Percentiles rank a stretch among this genome's conserved stretches.
These are phyloP conservation scores for Euplagia quadripunctaria DNA, from an alignment of 2,888 invertebrate genomes.

Conservation along the genomic window DNA sequence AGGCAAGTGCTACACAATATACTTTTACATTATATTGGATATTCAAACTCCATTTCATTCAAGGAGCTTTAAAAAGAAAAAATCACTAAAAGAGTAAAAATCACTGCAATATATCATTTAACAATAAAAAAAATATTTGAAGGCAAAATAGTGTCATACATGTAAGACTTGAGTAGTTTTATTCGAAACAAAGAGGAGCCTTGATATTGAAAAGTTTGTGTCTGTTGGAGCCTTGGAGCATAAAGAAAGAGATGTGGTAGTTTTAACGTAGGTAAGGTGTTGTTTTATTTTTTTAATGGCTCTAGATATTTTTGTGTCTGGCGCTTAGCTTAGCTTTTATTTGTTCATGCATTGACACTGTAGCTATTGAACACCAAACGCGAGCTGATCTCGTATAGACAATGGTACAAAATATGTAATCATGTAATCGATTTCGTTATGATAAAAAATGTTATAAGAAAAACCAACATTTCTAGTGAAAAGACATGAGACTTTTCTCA, in stretches of 20 bases:
- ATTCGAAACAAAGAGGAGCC: background rate
- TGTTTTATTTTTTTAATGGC: background rate
- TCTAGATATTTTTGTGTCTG: too few species aligned
- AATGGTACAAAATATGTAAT: too few species aligned
- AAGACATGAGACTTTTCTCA: too few species aligned
- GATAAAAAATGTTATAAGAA: too few species aligned
- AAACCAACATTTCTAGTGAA: too few species aligned
- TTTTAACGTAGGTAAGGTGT: too few species aligned
- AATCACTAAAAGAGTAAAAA: background rate
- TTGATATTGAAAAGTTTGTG: background rate
- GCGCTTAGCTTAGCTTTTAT: too few species aligned
- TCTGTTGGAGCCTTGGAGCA: background rate
- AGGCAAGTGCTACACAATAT: slow-evolving; percentile 45
- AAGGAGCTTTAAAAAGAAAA: slow-evolving; percentile 3
- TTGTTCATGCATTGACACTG: too few species aligned
- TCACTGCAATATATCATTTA: background rate
- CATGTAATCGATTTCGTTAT: too few species aligned
- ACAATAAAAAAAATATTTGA: background rate
- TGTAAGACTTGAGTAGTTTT: background rate
- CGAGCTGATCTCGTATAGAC: too few species aligned
- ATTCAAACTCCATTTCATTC: slow-evolving; percentile 10
- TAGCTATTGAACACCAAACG: too few species aligned
- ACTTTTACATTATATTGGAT: slow-evolving; percentile 41
- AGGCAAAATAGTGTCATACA: background rate
- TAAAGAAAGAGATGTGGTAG: background rate